phyloP scores from a whole-genome alignment of 1,140 invertebrate genomes.

The Nebria ingens region DNA sequence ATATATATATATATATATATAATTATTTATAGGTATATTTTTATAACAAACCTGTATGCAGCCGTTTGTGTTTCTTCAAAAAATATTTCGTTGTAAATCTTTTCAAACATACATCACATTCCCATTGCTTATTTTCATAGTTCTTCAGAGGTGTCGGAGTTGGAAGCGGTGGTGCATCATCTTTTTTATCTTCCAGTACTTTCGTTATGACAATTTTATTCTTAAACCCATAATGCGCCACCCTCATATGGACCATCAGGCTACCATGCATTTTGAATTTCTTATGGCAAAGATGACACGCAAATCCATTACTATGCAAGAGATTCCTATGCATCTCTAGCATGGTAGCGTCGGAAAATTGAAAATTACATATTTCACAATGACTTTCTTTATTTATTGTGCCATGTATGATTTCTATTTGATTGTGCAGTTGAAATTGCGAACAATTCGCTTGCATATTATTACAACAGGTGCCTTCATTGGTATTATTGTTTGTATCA shows the following conservation, averaged over 20 bases:
- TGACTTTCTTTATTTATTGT: slow-evolving; percentile 22
- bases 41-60: slow-evolving; percentile 53
- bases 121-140: slow-evolving; percentile 44
- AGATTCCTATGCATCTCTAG: slow-evolving; percentile 62
- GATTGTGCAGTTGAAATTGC: no score
- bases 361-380: slow-evolving; percentile 61
- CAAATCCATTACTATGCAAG: slow-evolving; percentile 57
- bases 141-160: slow-evolving; percentile 11
- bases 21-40: slow-evolving; percentile 12
- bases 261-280: slow-evolving; percentile 71
- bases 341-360: slow-evolving; percentile 57
- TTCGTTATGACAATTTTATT: slow-evolving; percentile 11
- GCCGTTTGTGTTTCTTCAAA: slow-evolving; percentile 75
- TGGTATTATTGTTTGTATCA: slow-evolving; percentile 22
- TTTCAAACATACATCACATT: slow-evolving; percentile 75
- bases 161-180: not conserved
- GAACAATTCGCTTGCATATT: no score
- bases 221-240: slow-evolving; percentile 52
- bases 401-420: no score
- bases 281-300: slow-evolving; percentile 68
- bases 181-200: not conserved
- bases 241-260: slow-evolving; percentile 68
- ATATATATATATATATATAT: slow-evolving; percentile 10
- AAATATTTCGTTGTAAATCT: slow-evolving; percentile 84
- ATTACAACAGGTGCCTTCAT: no score